phyloP scores from a whole-genome alignment of 2,888 invertebrate species.

The Eristalinus sepulchralis region DNA sequence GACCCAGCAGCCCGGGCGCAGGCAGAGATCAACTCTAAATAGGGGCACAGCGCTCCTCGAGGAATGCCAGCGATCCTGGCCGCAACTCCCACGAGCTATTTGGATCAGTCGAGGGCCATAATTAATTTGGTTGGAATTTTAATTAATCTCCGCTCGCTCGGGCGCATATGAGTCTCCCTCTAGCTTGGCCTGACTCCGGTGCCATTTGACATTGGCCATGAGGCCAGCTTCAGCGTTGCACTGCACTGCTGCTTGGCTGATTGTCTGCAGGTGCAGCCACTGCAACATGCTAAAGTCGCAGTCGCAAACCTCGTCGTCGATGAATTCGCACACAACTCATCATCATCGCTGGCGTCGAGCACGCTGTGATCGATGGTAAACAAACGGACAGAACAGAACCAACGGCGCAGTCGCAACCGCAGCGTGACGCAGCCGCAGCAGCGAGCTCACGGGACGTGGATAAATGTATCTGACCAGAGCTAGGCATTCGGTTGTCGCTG shows the following conservation, averaged over 20 bases:
- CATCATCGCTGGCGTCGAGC: slow-evolving; percentile 52
- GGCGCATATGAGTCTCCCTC: slow-evolving; percentile 13
- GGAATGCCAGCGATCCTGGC: slow-evolving; percentile 26
- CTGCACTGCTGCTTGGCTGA: neutral
- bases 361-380: slow-evolving; percentile 59
- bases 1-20: slow-evolving; percentile 21
- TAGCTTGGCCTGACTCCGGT: slow-evolving; percentile 15
- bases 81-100: slow-evolving; percentile 45
- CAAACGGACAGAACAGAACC: slow-evolving; percentile 32
- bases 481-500: slow-evolving; percentile 13
- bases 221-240: slow-evolving; percentile 2
- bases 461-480: slow-evolving; percentile 39
- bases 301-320: slow-evolving; percentile 52
- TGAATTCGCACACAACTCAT: slow-evolving; percentile 63
- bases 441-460: slow-evolving; percentile 37
- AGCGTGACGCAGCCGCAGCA: slow-evolving; percentile 47
- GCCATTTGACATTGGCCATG: slow-evolving; percentile 65
- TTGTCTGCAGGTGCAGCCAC: slow-evolving; percentile 57
- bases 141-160: slow-evolving; percentile 50
- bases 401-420: neutral
- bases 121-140: slow-evolving; percentile 66
- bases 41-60: slow-evolving; percentile 24
- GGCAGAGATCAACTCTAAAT: slow-evolving; percentile 28
- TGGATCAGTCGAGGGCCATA: slow-evolving; percentile 60
- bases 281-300: slow-evolving; percentile 2